Percentiles rank a stretch among this genome's conserved stretches.
phyloP scores from a whole-genome alignment of 1,140 invertebrate species.

The Goniozus legneri region DNA sequence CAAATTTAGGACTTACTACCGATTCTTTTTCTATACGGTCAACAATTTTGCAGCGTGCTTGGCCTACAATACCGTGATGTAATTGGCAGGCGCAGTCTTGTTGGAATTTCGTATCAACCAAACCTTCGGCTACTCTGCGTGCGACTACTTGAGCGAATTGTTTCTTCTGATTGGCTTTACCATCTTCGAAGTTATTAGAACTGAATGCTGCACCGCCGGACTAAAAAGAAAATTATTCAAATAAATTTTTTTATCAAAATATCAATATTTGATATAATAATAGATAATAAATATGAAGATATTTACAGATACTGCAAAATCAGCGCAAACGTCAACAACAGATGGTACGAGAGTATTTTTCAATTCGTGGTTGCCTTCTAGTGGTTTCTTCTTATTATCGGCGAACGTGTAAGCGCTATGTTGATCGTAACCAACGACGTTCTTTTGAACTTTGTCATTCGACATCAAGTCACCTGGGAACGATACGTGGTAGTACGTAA shows the following conservation, averaged over 20 bases:
- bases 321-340: conserved; percentile 56
- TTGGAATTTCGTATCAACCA: conserved; percentile 46
- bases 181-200: conserved; percentile 53
- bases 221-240: conserved; percentile 32
- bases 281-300: conserved; percentile 1
- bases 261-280: not conserved
- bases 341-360: conserved; percentile 53
- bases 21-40: conserved; percentile 44
- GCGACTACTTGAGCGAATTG: conserved; percentile 57
- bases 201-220: conserved; percentile 58
- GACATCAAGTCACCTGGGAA: conserved; percentile 47
- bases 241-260: not conserved
- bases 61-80: conserved; percentile 32
- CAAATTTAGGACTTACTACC: conserved; percentile 20
- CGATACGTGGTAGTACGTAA: conserved; percentile 44
- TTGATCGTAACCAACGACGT: conserved; percentile 56
- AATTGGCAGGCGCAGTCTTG: conserved; percentile 57
- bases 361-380: conserved; percentile 49
- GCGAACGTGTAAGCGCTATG: conserved; percentile 55
- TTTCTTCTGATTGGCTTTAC: conserved; percentile 56
- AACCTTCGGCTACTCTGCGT: conserved; percentile 48
- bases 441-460: conserved; percentile 47
- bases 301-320: conserved; percentile 53
- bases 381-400: conserved; percentile 59
- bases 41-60: conserved; percentile 48